Percentiles rank a stretch among this genome's conserved stretches.
Evolutionary conservation across 2,113 vertebrate species (phyloP).

Genomic region (Apodemus sylvaticus): DNA sequence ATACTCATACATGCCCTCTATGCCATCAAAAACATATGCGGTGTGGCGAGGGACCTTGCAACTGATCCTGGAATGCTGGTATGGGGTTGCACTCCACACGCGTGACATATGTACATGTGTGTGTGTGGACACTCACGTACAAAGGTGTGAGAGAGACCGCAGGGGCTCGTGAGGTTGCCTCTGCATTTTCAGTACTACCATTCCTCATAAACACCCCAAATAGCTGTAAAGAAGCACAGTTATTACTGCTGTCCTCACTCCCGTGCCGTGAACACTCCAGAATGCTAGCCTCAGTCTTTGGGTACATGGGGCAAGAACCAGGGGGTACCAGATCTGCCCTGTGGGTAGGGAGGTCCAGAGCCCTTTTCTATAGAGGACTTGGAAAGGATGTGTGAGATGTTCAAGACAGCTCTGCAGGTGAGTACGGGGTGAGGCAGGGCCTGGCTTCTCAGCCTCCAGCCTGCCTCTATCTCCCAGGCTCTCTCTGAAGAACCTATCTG

Average conservation of each 20-base stretch:
- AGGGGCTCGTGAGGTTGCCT: background rate
- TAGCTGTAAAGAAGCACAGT: background rate
- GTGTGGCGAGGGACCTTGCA: background rate
- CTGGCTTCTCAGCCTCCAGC: background rate
- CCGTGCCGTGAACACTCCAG: rapidly evolving
- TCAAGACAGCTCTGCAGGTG: background rate
- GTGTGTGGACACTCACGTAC: background rate
- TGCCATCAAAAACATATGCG: too few relatives aligned
- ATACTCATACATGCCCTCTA: rapidly evolving
- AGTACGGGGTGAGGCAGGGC: background rate
- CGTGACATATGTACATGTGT: background rate
- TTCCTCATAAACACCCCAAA: background rate
- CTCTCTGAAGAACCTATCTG: too few relatives aligned
- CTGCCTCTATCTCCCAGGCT: background rate
- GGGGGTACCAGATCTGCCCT: background rate
- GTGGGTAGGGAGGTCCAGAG: rapidly evolving
- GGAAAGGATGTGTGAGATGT: rapidly evolving
- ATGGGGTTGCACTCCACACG: rapidly evolving
- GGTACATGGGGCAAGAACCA: background rate
- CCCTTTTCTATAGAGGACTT: background rate
- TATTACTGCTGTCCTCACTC: background rate
- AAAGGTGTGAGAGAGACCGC: background rate
- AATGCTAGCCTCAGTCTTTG: background rate
- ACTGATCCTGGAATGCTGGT: background rate
- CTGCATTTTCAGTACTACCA: background rate